phyloP scores from a whole-genome alignment of 2,113 vertebrate genomes.

The Prolemur simus region DNA sequence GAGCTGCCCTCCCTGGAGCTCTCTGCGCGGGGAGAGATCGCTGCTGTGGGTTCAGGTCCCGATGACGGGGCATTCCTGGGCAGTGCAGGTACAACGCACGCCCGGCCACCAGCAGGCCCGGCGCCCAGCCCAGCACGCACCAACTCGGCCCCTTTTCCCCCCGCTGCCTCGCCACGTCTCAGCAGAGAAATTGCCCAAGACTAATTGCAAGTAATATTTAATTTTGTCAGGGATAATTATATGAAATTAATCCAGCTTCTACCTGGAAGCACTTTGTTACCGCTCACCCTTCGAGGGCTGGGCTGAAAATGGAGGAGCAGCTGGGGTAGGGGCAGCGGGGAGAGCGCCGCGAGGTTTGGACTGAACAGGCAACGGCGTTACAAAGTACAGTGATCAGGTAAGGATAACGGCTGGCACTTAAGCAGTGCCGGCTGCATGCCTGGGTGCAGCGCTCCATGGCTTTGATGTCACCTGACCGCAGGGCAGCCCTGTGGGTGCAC shows the following conservation, averaged over 20 bases:
- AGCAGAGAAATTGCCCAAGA: slow-evolving; percentile 48
- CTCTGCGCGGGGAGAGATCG: not conserved
- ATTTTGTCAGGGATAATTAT: slow-evolving; percentile 45
- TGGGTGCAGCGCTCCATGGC: rapidly evolving
- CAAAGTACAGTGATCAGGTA: not conserved
- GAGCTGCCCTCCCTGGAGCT: not conserved
- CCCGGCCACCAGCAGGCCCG: not conserved
- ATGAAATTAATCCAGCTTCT: slow-evolving; percentile 39
- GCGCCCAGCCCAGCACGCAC: not conserved
- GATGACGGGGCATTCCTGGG: rapidly evolving
- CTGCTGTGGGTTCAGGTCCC: not conserved
- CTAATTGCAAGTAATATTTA: slow-evolving; percentile 69
- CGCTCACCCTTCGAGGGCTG: rapidly evolving
- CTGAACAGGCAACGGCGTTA: not conserved
- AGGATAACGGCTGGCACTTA: rapidly evolving
- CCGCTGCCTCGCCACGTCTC: not conserved
- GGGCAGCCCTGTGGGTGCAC: not conserved
- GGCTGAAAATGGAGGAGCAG: not conserved
- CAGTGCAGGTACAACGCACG: too few species aligned
- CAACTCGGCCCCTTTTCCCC: not conserved
- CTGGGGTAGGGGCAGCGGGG: not conserved
- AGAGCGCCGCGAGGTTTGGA: rapidly evolving
- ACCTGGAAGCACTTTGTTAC: slow-evolving; percentile 18
- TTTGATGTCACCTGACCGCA: not conserved
- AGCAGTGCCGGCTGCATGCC: not conserved